Evolutionary conservation across 2,888 invertebrate species (phyloP), one percentile per base, ranked within the genome.

Genomic region (Lycia hirtaria): DNA sequence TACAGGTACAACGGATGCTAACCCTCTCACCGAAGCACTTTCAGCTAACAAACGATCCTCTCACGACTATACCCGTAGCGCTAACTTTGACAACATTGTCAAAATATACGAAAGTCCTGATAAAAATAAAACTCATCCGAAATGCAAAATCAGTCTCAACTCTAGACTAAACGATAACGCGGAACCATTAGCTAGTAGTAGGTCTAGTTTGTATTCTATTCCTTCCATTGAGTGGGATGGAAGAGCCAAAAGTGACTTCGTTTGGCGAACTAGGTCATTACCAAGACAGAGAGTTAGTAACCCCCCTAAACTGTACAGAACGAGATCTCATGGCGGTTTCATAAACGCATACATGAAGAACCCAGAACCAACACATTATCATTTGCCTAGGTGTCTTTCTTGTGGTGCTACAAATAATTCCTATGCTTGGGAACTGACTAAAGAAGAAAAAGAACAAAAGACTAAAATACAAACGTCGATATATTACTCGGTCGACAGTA

Each of bases 181-280:
- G 0, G 65, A 73, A 3, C 73, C 80, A 1, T 45, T 66, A 4
- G 78, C 78, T 2, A 85, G 85, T 37, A 86, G 85, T 66, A 67
- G 80, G 1, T 88, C 88, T 4, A 92, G 91, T 55, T 61, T 89
- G 1, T 72, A 73, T 24, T 91, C 92, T 0, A 83, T 91, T 15
- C 78, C 87, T 0, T 92, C 92, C 0, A 68, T 90, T 54, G 92
- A 92, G 51, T 88, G 83, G 82, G 89, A 91, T 26, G 80, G 76
- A 1, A 76, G 72, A 43, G 79, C 77, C 54, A 86, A 68, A 57
- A 78, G 77, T 0, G 85, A 89, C 3, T 79, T 73, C 35, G 70
- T 62, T 0, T 65, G 76, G 1, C 72, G 82, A 22, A 83, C 87
- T 1, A 70, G 79, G 24, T 88, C 91, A 0, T 64, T 89, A 4